Evolutionary conservation across 2,113 vertebrate genomes (phyloP).

Genomic region (Greenwoodochromis staneri): DNA sequence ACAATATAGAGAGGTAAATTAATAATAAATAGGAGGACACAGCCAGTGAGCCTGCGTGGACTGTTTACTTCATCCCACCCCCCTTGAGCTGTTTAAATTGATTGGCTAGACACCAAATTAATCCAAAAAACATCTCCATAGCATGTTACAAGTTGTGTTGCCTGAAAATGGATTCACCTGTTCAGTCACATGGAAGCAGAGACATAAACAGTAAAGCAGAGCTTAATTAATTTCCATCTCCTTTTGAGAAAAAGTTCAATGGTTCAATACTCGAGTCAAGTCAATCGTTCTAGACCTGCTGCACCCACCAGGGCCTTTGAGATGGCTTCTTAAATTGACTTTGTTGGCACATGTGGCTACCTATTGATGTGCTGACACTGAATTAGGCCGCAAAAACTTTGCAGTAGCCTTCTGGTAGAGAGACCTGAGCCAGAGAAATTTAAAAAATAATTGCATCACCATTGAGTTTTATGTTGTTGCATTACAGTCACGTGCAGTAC

Average conservation of each 20-base stretch:
- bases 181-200: not conserved
- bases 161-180: not conserved
- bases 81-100: not conserved
- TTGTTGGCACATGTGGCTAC: constrained; percentile 15
- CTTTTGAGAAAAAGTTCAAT: constrained; percentile 21
- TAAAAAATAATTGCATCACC: constrained; percentile 4
- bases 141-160: not conserved
- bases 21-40: not conserved
- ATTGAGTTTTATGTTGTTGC: not conserved
- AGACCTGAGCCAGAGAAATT: not conserved
- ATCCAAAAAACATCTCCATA: not conserved
- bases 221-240: constrained; percentile 37
- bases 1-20: not conserved
- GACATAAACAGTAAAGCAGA: not conserved
- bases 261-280: constrained; percentile 20
- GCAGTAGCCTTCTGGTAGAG: not conserved
- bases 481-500: not conserved
- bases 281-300: constrained; percentile 16
- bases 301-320: not conserved
- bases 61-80: not conserved
- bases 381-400: not conserved
- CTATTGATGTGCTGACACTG: constrained; percentile 10
- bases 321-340: constrained; percentile 2
- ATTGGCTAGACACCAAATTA: not conserved
- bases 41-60: not conserved